Evolutionary conservation across 2,888 invertebrate genomes (phyloP), one percentile per base, ranked within the genome.

Genomic region (Drosophila atripex): DNA sequence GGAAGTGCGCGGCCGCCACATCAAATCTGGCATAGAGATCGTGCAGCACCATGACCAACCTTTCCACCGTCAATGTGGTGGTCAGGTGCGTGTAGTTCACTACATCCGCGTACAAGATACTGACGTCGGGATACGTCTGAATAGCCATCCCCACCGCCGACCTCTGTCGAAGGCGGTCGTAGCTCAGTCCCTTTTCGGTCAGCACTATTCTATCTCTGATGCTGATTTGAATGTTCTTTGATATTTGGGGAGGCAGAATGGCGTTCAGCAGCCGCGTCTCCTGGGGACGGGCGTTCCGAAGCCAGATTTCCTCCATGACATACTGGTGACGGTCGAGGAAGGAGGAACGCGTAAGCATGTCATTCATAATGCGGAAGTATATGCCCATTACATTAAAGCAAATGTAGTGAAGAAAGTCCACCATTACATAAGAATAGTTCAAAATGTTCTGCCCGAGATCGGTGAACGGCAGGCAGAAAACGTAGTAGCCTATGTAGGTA

Each of bases 21-120:
- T 98, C 98, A 88, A 98, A 98, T 89, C 95, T 93, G 1, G 97
- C 97, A 90, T 98, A 98, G 0, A 98, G 92, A 89, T 98, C 97
- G 88, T 98, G 97, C 16, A 98, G 92, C 6, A 97, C 95, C 86
- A 96, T 96, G 0, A 98, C 96, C 78, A 98, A 93, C 65, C 95
- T 94, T 85, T 95, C 94, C 0, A 97, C 96, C 0, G 95, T 94
- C 50, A 98, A 91, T 0, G 95, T 95, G 0, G 96, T 96, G 0
- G 98, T 97, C 18, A 90, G 47, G 18, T 90, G 69, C 0, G 98
- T 98, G 88, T 97, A 98, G 92, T 98, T 97, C 0, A 98, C 98
- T 28, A 98, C 97, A 90, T 98, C 98, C 0, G 98, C 98, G 88
- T 97, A 98, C 14, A 98, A 92, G 75, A 98, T 97, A 80, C 96